A percentile compares a stretch with the other conserved stretches of the same genome.
These are phyloP conservation scores for Myodes glareolus DNA, from an alignment of 2,113 vertebrate genomes.

Conservation along the genomic window DNA sequence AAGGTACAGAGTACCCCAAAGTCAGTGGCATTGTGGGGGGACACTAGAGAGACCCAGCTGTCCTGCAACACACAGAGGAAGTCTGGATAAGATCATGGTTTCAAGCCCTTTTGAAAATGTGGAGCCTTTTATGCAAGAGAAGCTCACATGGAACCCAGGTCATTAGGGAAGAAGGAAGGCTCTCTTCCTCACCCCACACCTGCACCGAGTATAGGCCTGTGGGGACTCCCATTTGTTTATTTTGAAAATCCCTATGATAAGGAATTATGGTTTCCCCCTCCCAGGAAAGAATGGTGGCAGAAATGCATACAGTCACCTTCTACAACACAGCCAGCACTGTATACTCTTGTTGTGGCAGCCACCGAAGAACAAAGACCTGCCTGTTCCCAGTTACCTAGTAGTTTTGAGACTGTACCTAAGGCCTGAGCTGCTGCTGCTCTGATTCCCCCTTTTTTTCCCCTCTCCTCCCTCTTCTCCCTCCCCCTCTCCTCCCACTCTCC, in stretches of 20 bases:
- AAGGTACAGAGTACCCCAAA: slow-evolving; percentile 86
- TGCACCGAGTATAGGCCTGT: background rate
- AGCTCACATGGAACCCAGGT: background rate
- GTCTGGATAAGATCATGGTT: background rate
- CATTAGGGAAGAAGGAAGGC: background rate
- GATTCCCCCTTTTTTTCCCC: too few species aligned
- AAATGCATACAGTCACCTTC: background rate
- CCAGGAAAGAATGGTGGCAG: background rate
- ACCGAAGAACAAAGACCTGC: background rate
- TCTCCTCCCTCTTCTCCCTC: too few species aligned
- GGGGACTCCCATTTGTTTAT: background rate
- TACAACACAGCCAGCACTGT: too few species aligned
- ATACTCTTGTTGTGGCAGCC: rapidly evolving
- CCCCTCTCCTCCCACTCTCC: background rate
- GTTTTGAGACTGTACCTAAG: background rate
- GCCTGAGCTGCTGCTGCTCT: background rate
- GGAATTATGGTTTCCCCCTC: background rate
- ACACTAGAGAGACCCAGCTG: background rate
- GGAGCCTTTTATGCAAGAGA: background rate
- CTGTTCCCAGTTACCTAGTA: rapidly evolving
- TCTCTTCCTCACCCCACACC: background rate
- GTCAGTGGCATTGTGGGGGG: too few species aligned
- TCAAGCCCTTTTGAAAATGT: background rate
- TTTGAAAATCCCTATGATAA: background rate
- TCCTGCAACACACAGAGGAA: background rate